Evolutionary conservation across 2,113 vertebrate genomes (phyloP).

Genomic region (Syrrhaptes paradoxus): DNA sequence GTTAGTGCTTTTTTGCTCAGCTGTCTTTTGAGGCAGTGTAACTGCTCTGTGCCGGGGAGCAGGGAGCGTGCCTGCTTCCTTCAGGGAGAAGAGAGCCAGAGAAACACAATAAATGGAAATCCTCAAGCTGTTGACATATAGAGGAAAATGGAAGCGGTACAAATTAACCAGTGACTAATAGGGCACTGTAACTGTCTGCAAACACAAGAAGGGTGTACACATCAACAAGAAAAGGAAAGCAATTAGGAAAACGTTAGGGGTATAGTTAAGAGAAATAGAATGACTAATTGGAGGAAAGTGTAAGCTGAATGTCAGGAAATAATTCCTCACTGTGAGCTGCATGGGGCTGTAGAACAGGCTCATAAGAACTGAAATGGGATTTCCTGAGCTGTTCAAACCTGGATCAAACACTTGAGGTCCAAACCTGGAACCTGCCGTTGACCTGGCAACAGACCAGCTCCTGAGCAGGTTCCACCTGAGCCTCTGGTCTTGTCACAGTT

Average conservation of each 20-base stretch:
- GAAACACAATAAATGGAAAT: not conserved
- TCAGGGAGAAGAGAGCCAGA: not conserved
- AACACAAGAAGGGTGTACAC: not conserved
- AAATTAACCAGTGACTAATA: constrained; percentile 19
- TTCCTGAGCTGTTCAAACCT: constrained; percentile 14
- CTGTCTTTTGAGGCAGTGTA: not conserved
- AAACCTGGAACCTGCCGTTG: not conserved
- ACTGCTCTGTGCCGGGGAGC: not conserved
- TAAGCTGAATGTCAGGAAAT: constrained; percentile 45
- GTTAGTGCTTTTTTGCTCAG: not conserved
- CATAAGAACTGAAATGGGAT: not conserved
- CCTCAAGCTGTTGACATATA: not conserved
- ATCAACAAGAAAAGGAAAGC: constrained; percentile 6
- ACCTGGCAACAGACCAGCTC: not conserved
- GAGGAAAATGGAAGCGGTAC: not conserved
- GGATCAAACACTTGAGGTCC: not conserved
- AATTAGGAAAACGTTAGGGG: not conserved
- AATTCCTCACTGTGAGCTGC: not conserved
- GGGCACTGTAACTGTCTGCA: not conserved
- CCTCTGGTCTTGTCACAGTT: not conserved
- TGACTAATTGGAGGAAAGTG: constrained; percentile 47
- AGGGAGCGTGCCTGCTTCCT: not conserved
- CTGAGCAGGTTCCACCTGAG: not conserved
- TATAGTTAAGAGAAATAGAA: constrained; percentile 12
- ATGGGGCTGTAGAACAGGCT: not conserved